These are phyloP conservation scores for Macrobrachium rosenbergii DNA, from an alignment of 1,140 invertebrate genomes.

Conservation along the genomic window DNA sequence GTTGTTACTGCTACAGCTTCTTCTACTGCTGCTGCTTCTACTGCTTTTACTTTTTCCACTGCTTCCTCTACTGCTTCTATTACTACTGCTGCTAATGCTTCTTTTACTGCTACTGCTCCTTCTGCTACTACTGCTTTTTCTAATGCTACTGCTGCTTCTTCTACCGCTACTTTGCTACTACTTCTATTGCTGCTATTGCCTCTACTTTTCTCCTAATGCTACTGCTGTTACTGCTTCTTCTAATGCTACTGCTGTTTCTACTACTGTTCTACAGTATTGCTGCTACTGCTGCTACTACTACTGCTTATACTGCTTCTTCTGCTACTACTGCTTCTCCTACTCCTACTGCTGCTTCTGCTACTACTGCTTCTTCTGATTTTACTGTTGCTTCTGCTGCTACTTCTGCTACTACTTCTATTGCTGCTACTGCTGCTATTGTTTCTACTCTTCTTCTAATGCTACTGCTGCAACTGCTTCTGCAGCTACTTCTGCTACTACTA, in stretches of 20 bases:
- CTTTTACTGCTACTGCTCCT: neutral
- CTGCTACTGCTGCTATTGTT: no score
- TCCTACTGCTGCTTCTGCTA: no score
- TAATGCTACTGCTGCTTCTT: no score
- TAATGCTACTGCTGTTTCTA: neutral
- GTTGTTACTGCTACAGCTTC: neutral
- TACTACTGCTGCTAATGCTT: neutral
- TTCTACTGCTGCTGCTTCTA: neutral
- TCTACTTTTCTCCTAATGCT: neutral
- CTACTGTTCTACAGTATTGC: neutral
- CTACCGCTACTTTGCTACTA: no score
- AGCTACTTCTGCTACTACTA: neutral
- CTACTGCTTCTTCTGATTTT: neutral
- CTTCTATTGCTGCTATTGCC: no score
- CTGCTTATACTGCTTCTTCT: neutral
- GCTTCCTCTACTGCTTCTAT: neutral
- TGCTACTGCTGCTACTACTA: neutral
- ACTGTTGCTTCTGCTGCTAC: neutral
- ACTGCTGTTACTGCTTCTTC: neutral
- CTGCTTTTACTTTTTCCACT: neutral
- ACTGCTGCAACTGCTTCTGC: no score
- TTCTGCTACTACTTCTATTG: no score
- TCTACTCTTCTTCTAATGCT: no score
- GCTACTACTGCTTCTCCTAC: neutral
- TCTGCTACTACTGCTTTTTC: no score